Percentiles rank a stretch among this genome's conserved stretches.
These are phyloP conservation scores for Deilephila porcellus DNA, from an alignment of 2,888 invertebrate genomes.

Conservation along the genomic window DNA sequence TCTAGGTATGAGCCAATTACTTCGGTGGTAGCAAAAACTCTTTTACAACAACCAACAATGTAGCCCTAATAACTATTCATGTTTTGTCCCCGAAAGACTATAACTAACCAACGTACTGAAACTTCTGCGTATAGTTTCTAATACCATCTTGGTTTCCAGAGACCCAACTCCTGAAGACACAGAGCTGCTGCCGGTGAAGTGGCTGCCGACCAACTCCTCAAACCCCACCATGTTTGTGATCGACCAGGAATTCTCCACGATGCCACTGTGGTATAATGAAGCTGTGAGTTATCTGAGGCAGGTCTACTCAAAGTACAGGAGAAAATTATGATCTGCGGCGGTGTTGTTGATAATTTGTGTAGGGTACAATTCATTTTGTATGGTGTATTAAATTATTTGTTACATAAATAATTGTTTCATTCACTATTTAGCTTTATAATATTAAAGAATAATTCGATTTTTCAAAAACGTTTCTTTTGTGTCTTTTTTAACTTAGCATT, in stretches of 20 bases:
- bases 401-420: not conserved
- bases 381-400: not conserved
- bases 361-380: not conserved
- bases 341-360: not conserved
- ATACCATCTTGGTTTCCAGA: constrained; percentile 48
- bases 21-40: too few relatives aligned
- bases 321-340: constrained; percentile 42
- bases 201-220: constrained; percentile 53
- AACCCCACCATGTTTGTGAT: constrained; percentile 59
- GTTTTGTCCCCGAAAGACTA: too few relatives aligned
- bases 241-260: constrained; percentile 53
- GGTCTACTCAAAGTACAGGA: constrained; percentile 63
- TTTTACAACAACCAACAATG: too few relatives aligned
- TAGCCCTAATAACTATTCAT: too few relatives aligned
- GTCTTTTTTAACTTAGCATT: too few relatives aligned
- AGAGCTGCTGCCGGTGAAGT: constrained; percentile 56
- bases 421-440: not conserved
- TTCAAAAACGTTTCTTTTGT: too few relatives aligned
- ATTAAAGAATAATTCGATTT: too few relatives aligned
- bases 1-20: too few relatives aligned
- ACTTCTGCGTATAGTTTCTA: too few relatives aligned
- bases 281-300: constrained; percentile 58
- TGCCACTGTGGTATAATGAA: constrained; percentile 61
- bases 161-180: constrained; percentile 65
- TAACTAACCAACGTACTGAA: too few relatives aligned